Base-by-base conservation (phyloP, 92 coral and sea anemone species). In the Hydrozoanthus gracilis region DNA sequence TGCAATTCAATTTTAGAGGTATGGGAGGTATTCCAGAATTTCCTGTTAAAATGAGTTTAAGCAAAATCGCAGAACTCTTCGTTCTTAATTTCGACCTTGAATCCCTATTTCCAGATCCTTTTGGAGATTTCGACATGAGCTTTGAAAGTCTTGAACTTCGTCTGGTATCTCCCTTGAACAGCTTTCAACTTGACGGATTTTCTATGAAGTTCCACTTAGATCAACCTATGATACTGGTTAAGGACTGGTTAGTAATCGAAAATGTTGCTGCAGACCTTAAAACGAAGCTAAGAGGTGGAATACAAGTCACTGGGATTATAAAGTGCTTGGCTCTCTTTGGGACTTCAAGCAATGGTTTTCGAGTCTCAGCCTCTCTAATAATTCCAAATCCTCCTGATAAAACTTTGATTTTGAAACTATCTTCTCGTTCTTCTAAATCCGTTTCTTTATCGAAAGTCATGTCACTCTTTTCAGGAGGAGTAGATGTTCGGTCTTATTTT, bases 51-150 rank as follows among this genome's bases (percentile, higher is more conserved):
- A 44, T 91, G 16, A 84, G 82, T 35, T 17, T 91, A 8, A 46
- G n/a, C 13, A 88, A 88, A 61, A 14, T 91, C 0, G 89, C 76
- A 6, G 48, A 18, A 3, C 77, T 65, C 44, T 69, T 91, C 7
- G 45, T 91, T 4, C 91, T 89, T 39, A 88, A 87, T n/a, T 91
- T 91, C 17, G 68, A 67, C 46, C 56, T 91, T 35, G 68, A 88
- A 44, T 78, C 73, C 2, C 67, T 88, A 2, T 88, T 91, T 16
- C 94, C 94, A 1, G 80, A 83, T 45, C 71, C 66, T 14, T 86
- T 91, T 73, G 76, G 14, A 9, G 82, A 72, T 60, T 44, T 88
- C 47, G 64, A 70, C 56, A 88, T 91, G 86, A 45, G 85, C 0
- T 55, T 91, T 14, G 67, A 84, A 47, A 66, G 45, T 15, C 54